Base-by-base conservation (phyloP, 2,888 invertebrate species). In the Athripsodes cinereus region DNA sequence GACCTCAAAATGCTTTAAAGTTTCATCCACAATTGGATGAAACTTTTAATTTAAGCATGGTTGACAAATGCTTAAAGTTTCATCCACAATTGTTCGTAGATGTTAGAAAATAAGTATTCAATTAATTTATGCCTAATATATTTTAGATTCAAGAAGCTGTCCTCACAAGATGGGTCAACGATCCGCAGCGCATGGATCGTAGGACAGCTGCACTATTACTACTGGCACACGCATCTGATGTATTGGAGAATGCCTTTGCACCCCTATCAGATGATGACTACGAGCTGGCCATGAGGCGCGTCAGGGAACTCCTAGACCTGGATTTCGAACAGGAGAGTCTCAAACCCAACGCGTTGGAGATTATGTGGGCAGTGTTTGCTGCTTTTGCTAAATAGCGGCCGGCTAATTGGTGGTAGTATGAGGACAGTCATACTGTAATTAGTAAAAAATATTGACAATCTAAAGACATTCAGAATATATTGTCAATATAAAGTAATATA, bases 351-450 rank as follows among this genome's bases (percentile, higher is more conserved):
- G 88, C 91, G 60, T 90, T 90, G 70, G 96, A 97, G 73, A 88
- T 97, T 67, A 89, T 99, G 81, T 99, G 98, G 98, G 96, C 97
- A 55, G 98, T 99, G 60, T 96, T 99, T 77, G 92, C 96, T 66
- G 94, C 97, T 62, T 97, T 98, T 80, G 94, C 92, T 69, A 98
- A 98, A 87, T 98, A 89, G 85, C 81, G 70, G 68, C 72, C 70
- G 60, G 56, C 61, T 22, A 49, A 58, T 52, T 61, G 63, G 63
- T 63, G 63, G 63, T 63, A 63, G 57, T 34, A 35, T 34, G 22
- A 22, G 40, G 50, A 50, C 20, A 22, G 11, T 50, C 50, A 46
- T 31, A 13, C 52, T 20, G n/a, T n/a, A 22, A 8, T 22, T 22
- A 13, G 22, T 19, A 40, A 22, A 49, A 47, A 48, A 35, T 55